Evolutionary conservation across 2,113 vertebrate genomes (phyloP), one percentile per base, ranked within the genome.

Genomic region (Aegotheles bennettii): DNA sequence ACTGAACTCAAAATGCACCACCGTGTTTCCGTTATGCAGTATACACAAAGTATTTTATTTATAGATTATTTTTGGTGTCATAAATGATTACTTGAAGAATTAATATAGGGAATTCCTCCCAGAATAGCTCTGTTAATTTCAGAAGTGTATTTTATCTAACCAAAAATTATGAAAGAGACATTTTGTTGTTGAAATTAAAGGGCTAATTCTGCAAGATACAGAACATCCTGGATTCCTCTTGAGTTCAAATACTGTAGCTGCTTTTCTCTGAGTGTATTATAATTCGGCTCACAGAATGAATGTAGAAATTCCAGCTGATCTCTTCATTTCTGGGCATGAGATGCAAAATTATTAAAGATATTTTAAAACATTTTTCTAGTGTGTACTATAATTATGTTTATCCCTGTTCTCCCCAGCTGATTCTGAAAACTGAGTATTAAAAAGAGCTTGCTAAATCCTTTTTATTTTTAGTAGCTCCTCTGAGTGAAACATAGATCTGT

Each of bases 361-460:
- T 96, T 96, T 97, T 95, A 93, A 93, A 95, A 86, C 79, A 83
- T 93, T 95, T 94, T 96, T 88, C 85, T 94, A 81, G 64, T 94
- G 93, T 92, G 69, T 84, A 68, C 85, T 93, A 68, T 96, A 95
- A 96, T 96, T 96, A 94, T 93, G 92, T 94, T 96, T 96, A 95
- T 96, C 93, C 85, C 53, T 96, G 88, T 67, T 92, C 83, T 95
- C 80, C 86, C 94, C 69, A 95, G 95, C 93, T 97, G 93, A 96
- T 95, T 95, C 86, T 91, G 83, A 93, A 95, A 94, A 84, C 38
- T 11, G 42, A 79, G 56, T 79, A 89, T 84, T 87, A 70, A 87
- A 95, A 95, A 92, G 42, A 84, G 87, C 95, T 95, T 87, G 67
- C 73, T 89, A 92, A 87, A 91, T 94, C 59, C 36, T 64, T 91